Evolutionary conservation across 2,888 invertebrate species (phyloP).

Genomic region (Nomada goodeniana): DNA sequence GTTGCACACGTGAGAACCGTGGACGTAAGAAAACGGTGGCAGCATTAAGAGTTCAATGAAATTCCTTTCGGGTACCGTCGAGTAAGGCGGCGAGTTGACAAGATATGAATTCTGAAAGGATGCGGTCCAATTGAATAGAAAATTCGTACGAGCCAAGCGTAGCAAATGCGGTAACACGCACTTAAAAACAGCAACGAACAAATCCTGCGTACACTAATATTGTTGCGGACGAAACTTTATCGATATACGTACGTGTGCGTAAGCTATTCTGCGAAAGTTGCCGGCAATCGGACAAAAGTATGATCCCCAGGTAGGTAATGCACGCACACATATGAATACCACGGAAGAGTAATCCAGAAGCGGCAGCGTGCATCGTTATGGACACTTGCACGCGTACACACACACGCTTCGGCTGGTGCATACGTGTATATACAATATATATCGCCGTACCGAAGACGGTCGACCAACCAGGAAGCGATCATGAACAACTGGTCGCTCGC

Average conservation of each 20-base stretch:
- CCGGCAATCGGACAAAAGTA: conserved; percentile 1
- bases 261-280: background rate
- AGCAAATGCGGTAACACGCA: too few species aligned
- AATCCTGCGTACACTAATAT: too few species aligned
- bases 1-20: background rate
- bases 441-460: conserved; percentile 58
- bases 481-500: conserved; percentile 73
- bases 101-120: too few species aligned
- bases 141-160: background rate
- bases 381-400: conserved; percentile 1
- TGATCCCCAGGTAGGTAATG: background rate
- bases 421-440: conserved; percentile 9
- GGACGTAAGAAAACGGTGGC: background rate
- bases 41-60: background rate
- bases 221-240: too few species aligned
- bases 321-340: background rate
- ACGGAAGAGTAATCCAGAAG: conserved; percentile 1
- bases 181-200: too few species aligned
- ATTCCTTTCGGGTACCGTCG: background rate
- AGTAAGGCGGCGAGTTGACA: background rate
- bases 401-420: background rate
- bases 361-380: conserved; percentile 1
- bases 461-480: conserved; percentile 78
- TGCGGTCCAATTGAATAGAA: background rate
- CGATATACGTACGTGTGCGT: too few species aligned